phyloP scores from a whole-genome alignment of 2,888 invertebrate species.

The Mimachlamys varia region DNA sequence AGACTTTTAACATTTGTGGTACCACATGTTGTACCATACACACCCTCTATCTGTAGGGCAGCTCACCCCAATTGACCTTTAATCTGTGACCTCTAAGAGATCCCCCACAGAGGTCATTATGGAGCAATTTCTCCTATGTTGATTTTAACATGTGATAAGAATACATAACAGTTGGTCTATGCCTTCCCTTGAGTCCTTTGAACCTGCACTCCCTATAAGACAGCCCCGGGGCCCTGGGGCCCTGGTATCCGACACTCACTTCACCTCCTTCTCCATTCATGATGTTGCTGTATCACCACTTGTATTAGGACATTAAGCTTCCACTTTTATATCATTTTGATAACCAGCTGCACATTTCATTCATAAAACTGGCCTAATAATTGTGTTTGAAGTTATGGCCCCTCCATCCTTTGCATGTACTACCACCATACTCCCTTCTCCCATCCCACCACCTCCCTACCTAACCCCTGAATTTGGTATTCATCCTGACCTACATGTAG shows the following conservation, averaged over 20 bases:
- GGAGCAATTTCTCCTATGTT: not conserved
- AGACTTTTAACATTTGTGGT: no score
- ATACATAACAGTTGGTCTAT: not conserved
- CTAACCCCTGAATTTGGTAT: not conserved
- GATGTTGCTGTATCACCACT: not conserved
- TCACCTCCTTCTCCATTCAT: no score
- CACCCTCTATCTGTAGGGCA: not conserved
- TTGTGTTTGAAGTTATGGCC: not conserved
- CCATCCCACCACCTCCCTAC: no score
- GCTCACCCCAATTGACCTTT: conserved; percentile 4
- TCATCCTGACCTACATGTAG: not conserved
- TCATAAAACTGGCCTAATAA: not conserved
- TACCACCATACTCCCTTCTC: no score
- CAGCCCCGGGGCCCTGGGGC: no score
- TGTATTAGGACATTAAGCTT: not conserved
- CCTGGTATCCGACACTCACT: no score
- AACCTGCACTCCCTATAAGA: no score
- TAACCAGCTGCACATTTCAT: conserved; percentile 18
- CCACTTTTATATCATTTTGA: not conserved
- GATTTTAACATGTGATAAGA: not conserved
- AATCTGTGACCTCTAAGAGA: not conserved
- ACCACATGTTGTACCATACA: no score
- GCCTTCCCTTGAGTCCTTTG: no score
- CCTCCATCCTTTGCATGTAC: not conserved
- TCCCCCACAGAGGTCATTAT: not conserved